Evolutionary conservation across 2,888 invertebrate species (phyloP), one percentile per base, ranked within the genome.

Genomic region (Neoascia interrupta): DNA sequence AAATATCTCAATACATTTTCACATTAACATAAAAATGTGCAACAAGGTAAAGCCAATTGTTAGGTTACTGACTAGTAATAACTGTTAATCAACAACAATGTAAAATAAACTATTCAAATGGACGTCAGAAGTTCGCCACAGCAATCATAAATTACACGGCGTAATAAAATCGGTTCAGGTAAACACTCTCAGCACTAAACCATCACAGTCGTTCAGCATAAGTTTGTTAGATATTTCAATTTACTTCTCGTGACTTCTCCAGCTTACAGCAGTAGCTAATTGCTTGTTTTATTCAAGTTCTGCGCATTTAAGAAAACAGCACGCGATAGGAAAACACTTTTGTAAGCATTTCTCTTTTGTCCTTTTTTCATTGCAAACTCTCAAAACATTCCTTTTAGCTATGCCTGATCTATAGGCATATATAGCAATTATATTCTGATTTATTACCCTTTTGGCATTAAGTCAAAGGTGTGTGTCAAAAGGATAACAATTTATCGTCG

Each of bases 401-500:
- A 72, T 76, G n/a, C 56, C 73, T 54, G 26, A 73, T 79, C 66
- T 73, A 79, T 73, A 21, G 54, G 26, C 51, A 60, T 79, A 79
- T 54, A 79, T 73, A 61, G 34, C 49, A 16, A 61, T 79, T 73
- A 37, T 16, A 3, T 16, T 43, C n/a, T 79, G 79, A 79, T 79
- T 79, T 79, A 79, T 79, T 39, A 21, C 56, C 54, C 8, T 31
- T 13, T 31, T 16, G 28, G n/a, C 19, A n/a, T n/a, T n/a, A n/a
- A n/a, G n/a, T n/a, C n/a, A n/a, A n/a, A n/a, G n/a, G n/a, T n/a
- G 47, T 58, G 54, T 73, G 61, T 51, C 49, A 66, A 73, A 76
- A 79, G 73, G 73, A 79, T 79, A 79, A 79, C 73, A 79, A 79
- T 79, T 73, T 66, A 79, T 73, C 43, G 72, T 76, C 76, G 64